Conservation (phyloP, 2,888 invertebrate species). For the Drosophila nigricruria region DNA sequence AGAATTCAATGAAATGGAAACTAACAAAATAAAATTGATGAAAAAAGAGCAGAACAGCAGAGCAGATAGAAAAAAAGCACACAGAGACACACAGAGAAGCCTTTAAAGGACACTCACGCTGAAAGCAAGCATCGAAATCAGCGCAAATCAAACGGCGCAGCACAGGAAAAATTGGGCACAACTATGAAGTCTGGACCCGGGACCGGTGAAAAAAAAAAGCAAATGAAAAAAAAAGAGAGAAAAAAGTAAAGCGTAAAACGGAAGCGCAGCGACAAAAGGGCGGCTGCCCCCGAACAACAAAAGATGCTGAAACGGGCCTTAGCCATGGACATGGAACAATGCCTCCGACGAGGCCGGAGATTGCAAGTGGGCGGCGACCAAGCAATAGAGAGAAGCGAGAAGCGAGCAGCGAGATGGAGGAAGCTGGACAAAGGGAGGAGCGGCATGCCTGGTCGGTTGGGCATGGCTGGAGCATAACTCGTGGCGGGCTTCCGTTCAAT, state of each 20-base stretch:
- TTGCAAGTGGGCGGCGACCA: constrained; percentile 47
- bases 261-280: constrained; percentile 64
- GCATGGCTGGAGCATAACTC: constrained; percentile 66
- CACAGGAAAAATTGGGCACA: constrained; percentile 70
- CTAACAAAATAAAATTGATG: constrained; percentile 78
- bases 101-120: constrained; percentile 65
- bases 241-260: constrained; percentile 47
- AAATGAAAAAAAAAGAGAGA: constrained; percentile 2
- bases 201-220: constrained; percentile 35
- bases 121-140: constrained; percentile 63
- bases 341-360: constrained; percentile 71
- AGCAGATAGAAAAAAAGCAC: constrained; percentile 28
- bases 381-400: constrained; percentile 11
- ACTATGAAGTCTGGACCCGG: constrained; percentile 50
- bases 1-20: constrained; percentile 82
- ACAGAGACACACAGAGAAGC: constrained; percentile 35
- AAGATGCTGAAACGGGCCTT: constrained; percentile 69
- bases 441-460: constrained; percentile 36
- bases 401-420: no score
- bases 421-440: background rate
- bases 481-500: constrained; percentile 76
- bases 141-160: constrained; percentile 75
- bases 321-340: constrained; percentile 70
- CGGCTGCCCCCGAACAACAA: constrained; percentile 66
- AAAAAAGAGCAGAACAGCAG: constrained; percentile 19